Evolutionary conservation across 2,113 vertebrate species (phyloP).

Genomic region (Lota lota): DNA sequence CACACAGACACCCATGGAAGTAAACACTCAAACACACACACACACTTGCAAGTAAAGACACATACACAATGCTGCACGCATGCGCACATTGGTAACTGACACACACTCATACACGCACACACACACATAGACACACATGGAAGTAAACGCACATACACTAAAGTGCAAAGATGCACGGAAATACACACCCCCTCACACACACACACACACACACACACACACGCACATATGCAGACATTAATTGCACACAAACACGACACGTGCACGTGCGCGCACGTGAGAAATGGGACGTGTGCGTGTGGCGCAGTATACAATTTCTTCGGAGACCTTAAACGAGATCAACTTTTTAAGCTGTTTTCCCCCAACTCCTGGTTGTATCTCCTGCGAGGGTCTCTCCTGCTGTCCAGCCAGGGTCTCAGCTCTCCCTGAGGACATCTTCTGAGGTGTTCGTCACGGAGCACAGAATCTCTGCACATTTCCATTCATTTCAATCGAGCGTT

Average conservation of each 20-base stretch:
- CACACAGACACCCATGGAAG: constrained; percentile 30
- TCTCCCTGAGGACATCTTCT: too few species aligned
- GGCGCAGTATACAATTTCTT: too few species aligned
- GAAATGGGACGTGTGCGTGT: too few species aligned
- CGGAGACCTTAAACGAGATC: constrained; percentile 35
- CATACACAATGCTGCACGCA: not conserved
- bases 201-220: not conserved
- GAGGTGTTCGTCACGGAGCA: too few species aligned
- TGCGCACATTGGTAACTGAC: not conserved
- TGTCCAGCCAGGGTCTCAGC: too few species aligned
- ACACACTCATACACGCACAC: not conserved
- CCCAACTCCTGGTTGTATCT: constrained; percentile 31
- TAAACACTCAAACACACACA: not conserved
- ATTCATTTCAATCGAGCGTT: too few species aligned
- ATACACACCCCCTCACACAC: not conserved
- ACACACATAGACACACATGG: too few species aligned
- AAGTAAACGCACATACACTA: too few species aligned
- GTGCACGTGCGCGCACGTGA: not conserved
- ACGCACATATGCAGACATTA: not conserved
- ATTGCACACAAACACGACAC: not conserved
- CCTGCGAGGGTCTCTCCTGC: not conserved
- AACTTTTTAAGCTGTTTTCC: constrained; percentile 47
- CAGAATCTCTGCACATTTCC: too few species aligned
- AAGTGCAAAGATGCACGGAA: too few species aligned
- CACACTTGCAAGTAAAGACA: not conserved